Base-by-base conservation (phyloP, 2,888 invertebrate genomes). In the Copidosoma aretas region DNA sequence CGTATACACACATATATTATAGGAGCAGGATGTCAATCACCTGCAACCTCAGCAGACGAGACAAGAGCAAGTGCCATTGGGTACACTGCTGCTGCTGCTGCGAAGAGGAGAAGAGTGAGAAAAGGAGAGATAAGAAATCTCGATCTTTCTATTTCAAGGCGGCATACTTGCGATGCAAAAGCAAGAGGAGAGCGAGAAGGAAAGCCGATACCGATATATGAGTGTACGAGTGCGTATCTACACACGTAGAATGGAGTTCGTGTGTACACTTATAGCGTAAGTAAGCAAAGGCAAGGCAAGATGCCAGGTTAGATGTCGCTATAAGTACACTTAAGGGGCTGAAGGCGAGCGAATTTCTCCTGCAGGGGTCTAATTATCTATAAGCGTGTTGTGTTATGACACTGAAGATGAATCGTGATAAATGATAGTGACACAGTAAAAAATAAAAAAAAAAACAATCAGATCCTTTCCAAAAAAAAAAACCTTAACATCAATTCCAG, bases 141-240 rank as follows among this genome's bases (percentile, higher is more conserved):
- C 58, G 61, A 65, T 69, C 65, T 53, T 65, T 69, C 69, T 79
- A 77, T 78, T 78, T 78, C 76, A 78, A 78, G 73, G 74, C 76
- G 71, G 68, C 68, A 70, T 17, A 17, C 17, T 46, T 46, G 12
- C 17, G 17, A 46, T 32, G 43, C 17, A 12, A 46, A 46, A 46
- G 43, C 43, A 1, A 46, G 43, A 17, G 43, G 15, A 46, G 17
- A 14, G 12, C 43, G 43, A 46, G 43, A 46, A 46, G 43, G 43
- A 46, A 46, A 46, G 43, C 3, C 43, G 43, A 46, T 14, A 46
- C 32, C 4, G 32, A 32, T 32, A 32, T 8, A 32, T 32, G 32
- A 32, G 32, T 32, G 8, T 32, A 32, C 32, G 8, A 32, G 32
- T n/a, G 43, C 14, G 43, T 8, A 12, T 46, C 8, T 17, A 46